A percentile compares a stretch with the other conserved stretches of the same genome.
These are phyloP conservation scores for Darevskia nairensis DNA, from an alignment of 2,797 vertebrate species.

Conservation along the genomic window DNA sequence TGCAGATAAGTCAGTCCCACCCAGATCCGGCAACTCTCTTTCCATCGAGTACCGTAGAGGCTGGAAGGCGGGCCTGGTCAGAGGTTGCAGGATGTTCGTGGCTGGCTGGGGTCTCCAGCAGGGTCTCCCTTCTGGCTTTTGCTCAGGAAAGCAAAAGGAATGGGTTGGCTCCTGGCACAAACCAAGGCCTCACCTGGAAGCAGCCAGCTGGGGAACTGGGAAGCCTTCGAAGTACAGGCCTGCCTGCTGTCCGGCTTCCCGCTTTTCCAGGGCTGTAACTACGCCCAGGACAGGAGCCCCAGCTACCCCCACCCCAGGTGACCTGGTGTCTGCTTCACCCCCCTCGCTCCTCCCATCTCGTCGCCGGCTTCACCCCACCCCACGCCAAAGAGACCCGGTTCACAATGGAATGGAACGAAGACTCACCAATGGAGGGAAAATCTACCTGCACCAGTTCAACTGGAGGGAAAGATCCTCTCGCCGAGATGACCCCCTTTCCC, in stretches of 20 bases:
- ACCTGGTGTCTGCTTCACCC: neutral
- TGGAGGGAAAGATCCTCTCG: neutral
- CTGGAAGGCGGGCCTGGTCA: rapidly evolving
- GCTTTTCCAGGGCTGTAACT: rapidly evolving
- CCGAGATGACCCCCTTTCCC: rapidly evolving
- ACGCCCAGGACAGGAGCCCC: too few relatives aligned
- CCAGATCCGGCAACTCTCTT: neutral
- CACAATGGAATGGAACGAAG: neutral
- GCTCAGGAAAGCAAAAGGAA: neutral
- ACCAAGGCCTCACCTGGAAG: rapidly evolving
- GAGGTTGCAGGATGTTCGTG: neutral
- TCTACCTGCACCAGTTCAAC: neutral
- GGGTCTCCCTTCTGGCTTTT: neutral
- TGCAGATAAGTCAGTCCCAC: rapidly evolving
- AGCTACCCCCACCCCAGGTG: neutral
- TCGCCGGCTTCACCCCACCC: too few relatives aligned
- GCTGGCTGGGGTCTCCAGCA: neutral
- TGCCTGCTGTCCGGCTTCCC: neutral
- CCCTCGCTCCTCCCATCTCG: too few relatives aligned
- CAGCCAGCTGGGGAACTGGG: rapidly evolving
- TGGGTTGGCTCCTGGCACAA: rapidly evolving
- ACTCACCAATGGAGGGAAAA: neutral
- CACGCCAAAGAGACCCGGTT: neutral
- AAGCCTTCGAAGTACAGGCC: rapidly evolving
- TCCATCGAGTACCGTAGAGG: rapidly evolving